A percentile compares a stretch with the other conserved stretches of the same genome.
Conservation (phyloP, 2,797 vertebrate species). For the Fistularia commersonii region DNA sequence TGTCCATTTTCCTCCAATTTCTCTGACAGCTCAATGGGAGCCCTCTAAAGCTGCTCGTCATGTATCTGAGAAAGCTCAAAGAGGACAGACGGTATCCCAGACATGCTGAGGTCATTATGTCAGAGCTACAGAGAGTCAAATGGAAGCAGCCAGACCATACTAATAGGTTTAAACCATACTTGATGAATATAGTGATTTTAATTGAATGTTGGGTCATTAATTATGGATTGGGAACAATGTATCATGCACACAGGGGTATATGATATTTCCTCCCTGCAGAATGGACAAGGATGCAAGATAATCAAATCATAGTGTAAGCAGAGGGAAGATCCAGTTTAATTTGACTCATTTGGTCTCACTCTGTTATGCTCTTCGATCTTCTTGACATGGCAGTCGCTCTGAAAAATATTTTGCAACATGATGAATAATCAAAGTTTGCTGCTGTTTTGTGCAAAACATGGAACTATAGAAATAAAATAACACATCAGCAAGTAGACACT, state of each 20-base stretch:
- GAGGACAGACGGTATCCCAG: conserved; percentile 11
- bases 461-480: not conserved
- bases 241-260: conserved; percentile 27
- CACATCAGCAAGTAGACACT: not conserved
- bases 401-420: not conserved
- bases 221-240: conserved; percentile 46
- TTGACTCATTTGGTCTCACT: conserved; percentile 19
- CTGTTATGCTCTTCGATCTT: conserved; percentile 9
- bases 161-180: conserved; percentile 47
- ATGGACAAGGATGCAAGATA: conserved; percentile 50
- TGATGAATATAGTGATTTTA: conserved; percentile 54
- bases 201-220: conserved; percentile 60
- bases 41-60: conserved; percentile 27
- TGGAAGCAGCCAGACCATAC: conserved; percentile 20
- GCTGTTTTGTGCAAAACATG: not conserved
- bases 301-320: conserved; percentile 53
- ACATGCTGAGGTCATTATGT: conserved; percentile 1
- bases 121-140: conserved; percentile 23
- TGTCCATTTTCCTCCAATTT: conserved; percentile 16
- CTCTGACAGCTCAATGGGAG: conserved; percentile 19
- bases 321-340: conserved; percentile 46
- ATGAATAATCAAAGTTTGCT: not conserved
- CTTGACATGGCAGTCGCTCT: not conserved
- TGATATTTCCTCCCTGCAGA: conserved; percentile 46
- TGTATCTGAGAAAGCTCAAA: conserved; percentile 22